Evolutionary conservation across 2,888 invertebrate genomes (phyloP).

Genomic region (Habrosyne pyritoides): DNA sequence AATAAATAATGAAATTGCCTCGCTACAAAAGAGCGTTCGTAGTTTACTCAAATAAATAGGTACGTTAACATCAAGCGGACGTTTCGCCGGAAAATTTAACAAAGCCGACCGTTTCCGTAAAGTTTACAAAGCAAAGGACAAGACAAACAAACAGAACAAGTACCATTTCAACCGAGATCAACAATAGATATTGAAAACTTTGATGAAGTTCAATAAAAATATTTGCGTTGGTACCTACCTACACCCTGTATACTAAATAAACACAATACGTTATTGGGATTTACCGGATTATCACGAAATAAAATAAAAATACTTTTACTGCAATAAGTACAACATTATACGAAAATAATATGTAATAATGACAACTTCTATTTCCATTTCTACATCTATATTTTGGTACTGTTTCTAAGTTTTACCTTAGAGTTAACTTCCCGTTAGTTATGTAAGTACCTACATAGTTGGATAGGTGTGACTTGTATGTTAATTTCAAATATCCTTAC

Average conservation of each 20-base stretch:
- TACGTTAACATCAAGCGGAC: slow-evolving; percentile 11
- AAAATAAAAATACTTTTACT: too few relatives aligned
- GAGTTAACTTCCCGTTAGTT: too few relatives aligned
- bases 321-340: too few relatives aligned
- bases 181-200: background rate
- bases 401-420: too few relatives aligned
- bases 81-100: slow-evolving; percentile 19
- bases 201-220: background rate
- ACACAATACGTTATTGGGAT: background rate
- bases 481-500: too few relatives aligned
- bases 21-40: slow-evolving; percentile 14
- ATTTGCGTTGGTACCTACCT: background rate
- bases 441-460: too few relatives aligned
- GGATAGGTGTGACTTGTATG: too few relatives aligned
- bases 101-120: slow-evolving; percentile 13
- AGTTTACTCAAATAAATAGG: slow-evolving; percentile 20
- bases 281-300: background rate
- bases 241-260: background rate
- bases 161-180: background rate
- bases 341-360: too few relatives aligned
- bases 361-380: too few relatives aligned
- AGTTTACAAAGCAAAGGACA: slow-evolving; percentile 16
- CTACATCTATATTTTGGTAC: too few relatives aligned
- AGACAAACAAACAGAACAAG: slow-evolving; percentile 17
- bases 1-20: slow-evolving; percentile 22